Evolutionary conservation across 2,113 vertebrate genomes (phyloP), one percentile per base, ranked within the genome.

Genomic region (Bos taurus): DNA sequence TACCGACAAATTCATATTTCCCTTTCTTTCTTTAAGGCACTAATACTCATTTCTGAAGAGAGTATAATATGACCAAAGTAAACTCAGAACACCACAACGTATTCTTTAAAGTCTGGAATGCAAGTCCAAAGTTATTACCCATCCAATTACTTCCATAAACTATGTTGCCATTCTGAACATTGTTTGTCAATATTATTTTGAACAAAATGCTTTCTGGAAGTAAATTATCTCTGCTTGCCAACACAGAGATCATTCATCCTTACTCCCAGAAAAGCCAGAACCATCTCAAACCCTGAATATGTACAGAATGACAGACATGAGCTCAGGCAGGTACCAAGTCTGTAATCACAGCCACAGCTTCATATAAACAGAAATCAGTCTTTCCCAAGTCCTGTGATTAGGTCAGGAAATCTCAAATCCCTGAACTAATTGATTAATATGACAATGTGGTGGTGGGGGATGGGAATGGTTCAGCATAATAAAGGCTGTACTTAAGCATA

Each of bases 381-480:
- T 90, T 96, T 92, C 86, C 91, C 87, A 97, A 97, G 95, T 97
- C 93, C 97, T 88, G 56, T 98, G 96, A 98, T 97, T 98, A 97
- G 94, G 71, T 92, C 96, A 98, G 97, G 97, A 98, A 98, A 98
- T 97, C 86, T 97, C 96, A 98, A 97, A 93, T 97, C 91, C 95
- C 93, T 92, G 91, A 97, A 82, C 84, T 82, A 94, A 97, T 36
- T 97, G 97, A 98, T 98, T 98, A 97, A 98, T 96, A 96, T 13
- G 91, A 84, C 85, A 84, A 82, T 93, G 54, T 64, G 93, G 97
- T 97, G 87, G 71, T 16, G n/a, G 23, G 4, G 33, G 87, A 13
- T 54, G 40, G 84, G 93, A 50, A 97, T 74, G 74, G 48, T 11
- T 60, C 93, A n/a, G 33, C 8, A 43, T 46, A 57, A 78, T 87